Percentiles rank a stretch among this genome's conserved stretches.
These are phyloP conservation scores for Haemorhous mexicanus DNA, from an alignment of 2,113 vertebrate species.

Conservation along the genomic window DNA sequence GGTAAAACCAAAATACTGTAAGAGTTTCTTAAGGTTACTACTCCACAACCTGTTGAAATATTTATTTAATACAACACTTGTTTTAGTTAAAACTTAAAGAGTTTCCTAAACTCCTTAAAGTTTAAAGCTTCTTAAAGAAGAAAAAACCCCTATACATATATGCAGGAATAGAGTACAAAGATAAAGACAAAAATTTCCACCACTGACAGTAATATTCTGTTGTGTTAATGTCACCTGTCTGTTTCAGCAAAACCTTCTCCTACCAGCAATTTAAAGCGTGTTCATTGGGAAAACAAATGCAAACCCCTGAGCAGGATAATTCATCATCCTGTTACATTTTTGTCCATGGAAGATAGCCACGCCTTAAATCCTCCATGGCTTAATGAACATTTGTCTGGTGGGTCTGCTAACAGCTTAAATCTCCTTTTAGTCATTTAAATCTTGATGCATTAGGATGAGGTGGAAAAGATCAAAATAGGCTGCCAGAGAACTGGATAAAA, in stretches of 20 bases:
- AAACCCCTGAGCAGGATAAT: background rate
- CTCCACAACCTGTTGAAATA: background rate
- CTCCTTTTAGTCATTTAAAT: background rate
- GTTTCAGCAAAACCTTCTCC: background rate
- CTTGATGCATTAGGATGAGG: background rate
- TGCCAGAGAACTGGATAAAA: background rate
- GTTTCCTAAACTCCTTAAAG: too few species aligned
- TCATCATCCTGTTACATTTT: background rate
- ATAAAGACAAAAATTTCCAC: background rate
- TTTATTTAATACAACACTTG: background rate
- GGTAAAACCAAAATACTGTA: background rate
- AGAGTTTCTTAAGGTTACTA: background rate
- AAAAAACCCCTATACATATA: background rate
- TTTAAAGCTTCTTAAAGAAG: background rate
- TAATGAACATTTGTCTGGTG: slow-evolving; percentile 18
- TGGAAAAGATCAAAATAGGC: background rate
- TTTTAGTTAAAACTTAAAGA: background rate
- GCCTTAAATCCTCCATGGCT: background rate
- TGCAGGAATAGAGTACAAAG: background rate
- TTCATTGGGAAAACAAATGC: background rate
- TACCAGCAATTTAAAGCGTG: background rate
- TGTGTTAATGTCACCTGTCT: background rate
- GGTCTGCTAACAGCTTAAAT: background rate
- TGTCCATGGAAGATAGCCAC: background rate
- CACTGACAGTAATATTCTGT: background rate